These are phyloP conservation scores for Endomychus coccineus DNA, from an alignment of 2,888 invertebrate genomes.

Conservation along the genomic window DNA sequence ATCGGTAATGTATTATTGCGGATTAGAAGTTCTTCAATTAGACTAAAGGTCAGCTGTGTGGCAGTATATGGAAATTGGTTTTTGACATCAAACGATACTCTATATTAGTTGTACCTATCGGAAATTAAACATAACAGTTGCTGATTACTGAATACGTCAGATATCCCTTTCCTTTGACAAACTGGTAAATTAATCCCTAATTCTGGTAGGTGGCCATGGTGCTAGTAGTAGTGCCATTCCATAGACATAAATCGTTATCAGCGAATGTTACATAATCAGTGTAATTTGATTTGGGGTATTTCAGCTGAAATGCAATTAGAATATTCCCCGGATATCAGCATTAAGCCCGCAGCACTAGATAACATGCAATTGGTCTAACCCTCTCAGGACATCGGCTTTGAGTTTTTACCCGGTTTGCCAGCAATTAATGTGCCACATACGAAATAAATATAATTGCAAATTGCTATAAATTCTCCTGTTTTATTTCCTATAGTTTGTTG, in stretches of 20 bases:
- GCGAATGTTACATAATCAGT: slow-evolving; percentile 7
- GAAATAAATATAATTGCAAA: slow-evolving; percentile 17
- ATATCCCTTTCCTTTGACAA: too few relatives aligned
- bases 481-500: slow-evolving; percentile 8
- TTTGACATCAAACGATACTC: too few relatives aligned
- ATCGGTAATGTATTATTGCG: too few relatives aligned
- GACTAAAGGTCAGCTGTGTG: too few relatives aligned
- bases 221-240: too few relatives aligned
- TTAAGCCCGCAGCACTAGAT: slow-evolving; percentile 7
- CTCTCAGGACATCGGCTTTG: slow-evolving; percentile 7
- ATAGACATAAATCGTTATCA: slow-evolving; percentile 11
- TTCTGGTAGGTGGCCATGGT: too few relatives aligned
- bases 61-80: too few relatives aligned
- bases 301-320: slow-evolving; percentile 18
- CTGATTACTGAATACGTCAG: too few relatives aligned
- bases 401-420: slow-evolving; percentile 12
- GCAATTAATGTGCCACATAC: slow-evolving; percentile 11
- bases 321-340: slow-evolving; percentile 4
- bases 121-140: too few relatives aligned
- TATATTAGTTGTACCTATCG: too few relatives aligned
- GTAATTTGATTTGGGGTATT: slow-evolving; percentile 18
- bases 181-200: too few relatives aligned
- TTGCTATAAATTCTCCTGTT: slow-evolving; percentile 11
- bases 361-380: slow-evolving; percentile 12
- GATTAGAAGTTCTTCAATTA: too few relatives aligned